Conservation (phyloP, 2,888 invertebrate genomes). For the Stratiomys singularior region DNA sequence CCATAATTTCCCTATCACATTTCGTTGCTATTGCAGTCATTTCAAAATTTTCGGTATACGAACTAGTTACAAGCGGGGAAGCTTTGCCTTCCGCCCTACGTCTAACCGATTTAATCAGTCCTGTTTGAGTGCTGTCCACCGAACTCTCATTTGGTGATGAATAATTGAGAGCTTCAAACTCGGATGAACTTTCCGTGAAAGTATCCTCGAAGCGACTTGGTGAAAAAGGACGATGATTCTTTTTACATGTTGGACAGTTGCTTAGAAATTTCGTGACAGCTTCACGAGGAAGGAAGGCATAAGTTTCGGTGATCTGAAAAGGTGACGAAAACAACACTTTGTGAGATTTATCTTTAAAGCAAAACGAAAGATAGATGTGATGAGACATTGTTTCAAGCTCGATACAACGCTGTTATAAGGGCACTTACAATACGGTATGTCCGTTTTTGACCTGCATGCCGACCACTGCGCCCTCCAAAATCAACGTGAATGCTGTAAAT, state of each 20-base stretch:
- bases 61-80: constrained; percentile 24
- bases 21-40: constrained; percentile 1
- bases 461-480: constrained; percentile 89
- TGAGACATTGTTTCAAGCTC: no score
- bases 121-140: constrained; percentile 55
- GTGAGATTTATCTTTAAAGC: not conserved
- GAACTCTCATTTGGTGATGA: constrained; percentile 63
- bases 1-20: constrained; percentile 12
- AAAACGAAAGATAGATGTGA: no score
- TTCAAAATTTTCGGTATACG: not conserved
- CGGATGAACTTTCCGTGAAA: constrained; percentile 63
- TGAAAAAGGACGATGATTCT: constrained; percentile 62
- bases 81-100: constrained; percentile 28
- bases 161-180: constrained; percentile 61
- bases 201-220: constrained; percentile 59
- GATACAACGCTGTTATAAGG: no score
- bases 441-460: constrained; percentile 97
- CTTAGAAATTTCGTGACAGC: constrained; percentile 95
- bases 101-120: not conserved
- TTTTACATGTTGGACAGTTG: constrained; percentile 88
- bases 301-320: constrained; percentile 93
- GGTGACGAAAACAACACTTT: not conserved
- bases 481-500: constrained; percentile 96
- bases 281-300: constrained; percentile 94
- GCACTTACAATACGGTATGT: constrained; percentile 89